Base-by-base conservation (phyloP, 2,888 invertebrate species). In the Drosophila infuscata region DNA sequence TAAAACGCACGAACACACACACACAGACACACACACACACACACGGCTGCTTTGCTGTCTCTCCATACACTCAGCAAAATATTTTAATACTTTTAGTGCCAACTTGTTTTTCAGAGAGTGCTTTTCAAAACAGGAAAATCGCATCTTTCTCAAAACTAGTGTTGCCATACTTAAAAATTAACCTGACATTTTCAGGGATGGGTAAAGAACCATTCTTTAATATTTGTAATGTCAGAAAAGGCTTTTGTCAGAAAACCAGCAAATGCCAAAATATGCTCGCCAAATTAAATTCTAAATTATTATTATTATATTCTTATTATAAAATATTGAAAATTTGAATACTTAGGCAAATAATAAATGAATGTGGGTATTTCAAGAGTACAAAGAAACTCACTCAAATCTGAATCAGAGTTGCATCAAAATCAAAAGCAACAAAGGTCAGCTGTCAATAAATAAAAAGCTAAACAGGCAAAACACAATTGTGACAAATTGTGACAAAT, bases 11-110 rank as follows among this genome's bases (percentile, higher is more conserved):
- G 71, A 70, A 59, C 54, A 48, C 56, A 73, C 58, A 61, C 63
- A 54, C 56, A 63, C 20, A n/a, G 80, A 73, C 71, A 68, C 70
- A 74, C 73, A 75, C 74, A 87, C 79, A 82, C 74, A 84, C 72
- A 46, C 46, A 46, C 25, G 20, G 20, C 46, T 15, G 46, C 15
- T 25, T 46, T 46, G 25, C 46, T 15, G 25, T 25, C 25, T 25
- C 4, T 25, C 25, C 25, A 8, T 46, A 46, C 46, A 46, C 25
- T 46, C 15, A 25, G 15, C 7, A 9, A 46, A 46, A 46, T 46
- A 25, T 8, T 4, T 25, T 2, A 4, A 4, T 4, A 25, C 2
- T 25, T 46, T 46, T 25, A 11, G 15, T 3, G 46, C 4, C 46
- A 46, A 8, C 2, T 46, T 46, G 3, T 46, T 46, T 20, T 46